Evolutionary conservation across 1,140 invertebrate genomes (phyloP).

Genomic region (Odontomachus brunneus): DNA sequence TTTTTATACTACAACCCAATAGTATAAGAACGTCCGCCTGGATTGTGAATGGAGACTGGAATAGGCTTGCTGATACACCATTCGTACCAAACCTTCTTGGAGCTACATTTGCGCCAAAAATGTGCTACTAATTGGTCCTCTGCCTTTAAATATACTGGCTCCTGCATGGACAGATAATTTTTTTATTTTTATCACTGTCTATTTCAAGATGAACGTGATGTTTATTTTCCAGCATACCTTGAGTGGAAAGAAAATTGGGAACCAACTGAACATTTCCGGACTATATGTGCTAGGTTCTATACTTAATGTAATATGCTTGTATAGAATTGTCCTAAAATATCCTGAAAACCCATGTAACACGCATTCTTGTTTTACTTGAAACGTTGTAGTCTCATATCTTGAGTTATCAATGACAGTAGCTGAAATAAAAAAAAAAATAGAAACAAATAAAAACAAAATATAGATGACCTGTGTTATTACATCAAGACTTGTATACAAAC

Average conservation of each 20-base stretch:
- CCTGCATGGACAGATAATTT: constrained; percentile 85
- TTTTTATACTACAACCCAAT: constrained; percentile 85
- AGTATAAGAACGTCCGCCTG: constrained; percentile 91
- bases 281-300: constrained; percentile 96
- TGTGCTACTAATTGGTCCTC: constrained; percentile 91
- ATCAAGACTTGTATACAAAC: constrained; percentile 73
- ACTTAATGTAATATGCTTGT: constrained; percentile 94
- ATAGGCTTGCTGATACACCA: constrained; percentile 93
- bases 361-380: constrained; percentile 90
- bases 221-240: constrained; percentile 86
- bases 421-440: constrained; percentile 78
- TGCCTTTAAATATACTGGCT: constrained; percentile 90
- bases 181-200: background rate
- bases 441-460: constrained; percentile 34
- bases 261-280: constrained; percentile 98
- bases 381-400: constrained; percentile 90
- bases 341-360: constrained; percentile 97
- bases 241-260: constrained; percentile 97
- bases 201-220: background rate
- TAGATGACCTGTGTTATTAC: background rate
- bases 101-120: constrained; percentile 94
- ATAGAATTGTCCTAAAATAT: constrained; percentile 96
- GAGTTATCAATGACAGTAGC: constrained; percentile 90
- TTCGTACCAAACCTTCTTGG: constrained; percentile 97
- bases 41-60: constrained; percentile 91